phyloP scores from a whole-genome alignment of 1,140 invertebrate genomes.

The Leptinotarsa texana region DNA sequence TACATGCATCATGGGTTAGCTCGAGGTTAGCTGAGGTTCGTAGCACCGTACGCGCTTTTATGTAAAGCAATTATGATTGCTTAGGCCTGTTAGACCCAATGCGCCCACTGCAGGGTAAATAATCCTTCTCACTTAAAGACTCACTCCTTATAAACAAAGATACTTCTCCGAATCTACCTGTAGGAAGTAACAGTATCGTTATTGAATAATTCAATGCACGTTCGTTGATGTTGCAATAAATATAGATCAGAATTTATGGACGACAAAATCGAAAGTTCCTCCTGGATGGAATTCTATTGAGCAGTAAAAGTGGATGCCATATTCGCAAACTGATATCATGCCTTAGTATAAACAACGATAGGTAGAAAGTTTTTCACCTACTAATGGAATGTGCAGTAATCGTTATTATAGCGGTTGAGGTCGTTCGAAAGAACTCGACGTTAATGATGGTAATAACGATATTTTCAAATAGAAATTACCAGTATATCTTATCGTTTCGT shows the following conservation, averaged over 20 bases:
- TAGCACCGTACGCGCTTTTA: no score
- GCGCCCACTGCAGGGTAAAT: no score
- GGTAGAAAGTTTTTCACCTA: background rate
- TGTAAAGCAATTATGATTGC: no score
- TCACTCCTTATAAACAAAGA: background rate
- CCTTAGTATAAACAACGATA: background rate
- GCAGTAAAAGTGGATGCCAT: background rate
- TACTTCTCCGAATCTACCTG: background rate
- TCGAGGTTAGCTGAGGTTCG: no score
- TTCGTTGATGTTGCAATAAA: background rate
- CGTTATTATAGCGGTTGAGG: background rate
- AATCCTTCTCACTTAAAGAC: no score
- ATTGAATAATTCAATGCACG: background rate
- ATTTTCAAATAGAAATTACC: background rate
- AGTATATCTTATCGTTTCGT: background rate
- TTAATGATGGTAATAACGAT: background rate
- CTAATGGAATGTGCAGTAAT: background rate
- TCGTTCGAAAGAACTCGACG: background rate
- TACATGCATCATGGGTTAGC: no score
- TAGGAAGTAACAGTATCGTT: background rate
- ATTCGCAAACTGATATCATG: background rate
- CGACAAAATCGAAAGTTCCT: conserved; percentile 1
- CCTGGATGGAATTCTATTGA: background rate
- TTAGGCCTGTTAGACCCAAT: no score
- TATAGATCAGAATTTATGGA: background rate